These are phyloP conservation scores for Helarctos malayanus DNA, from an alignment of 2,797 vertebrate species.

Conservation along the genomic window DNA sequence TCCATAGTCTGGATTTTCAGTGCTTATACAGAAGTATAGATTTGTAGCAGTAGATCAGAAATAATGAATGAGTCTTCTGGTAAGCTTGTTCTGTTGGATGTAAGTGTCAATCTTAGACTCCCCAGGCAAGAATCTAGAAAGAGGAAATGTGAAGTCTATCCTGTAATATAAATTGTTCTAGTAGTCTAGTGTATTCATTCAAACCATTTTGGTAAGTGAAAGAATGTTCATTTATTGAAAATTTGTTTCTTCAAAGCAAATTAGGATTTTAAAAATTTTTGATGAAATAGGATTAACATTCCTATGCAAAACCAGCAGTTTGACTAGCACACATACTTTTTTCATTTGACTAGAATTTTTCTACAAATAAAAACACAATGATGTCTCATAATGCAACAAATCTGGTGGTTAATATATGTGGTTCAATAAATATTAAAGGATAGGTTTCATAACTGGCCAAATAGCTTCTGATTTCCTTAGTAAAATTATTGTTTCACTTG, in stretches of 20 bases:
- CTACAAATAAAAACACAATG: background rate
- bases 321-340: background rate
- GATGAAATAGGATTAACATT: background rate
- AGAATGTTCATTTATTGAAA: background rate
- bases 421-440: background rate
- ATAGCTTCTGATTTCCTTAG: background rate
- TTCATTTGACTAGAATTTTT: background rate
- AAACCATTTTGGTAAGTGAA: background rate
- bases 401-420: background rate
- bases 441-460: background rate
- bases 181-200: background rate
- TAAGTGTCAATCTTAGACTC: background rate
- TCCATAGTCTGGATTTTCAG: background rate
- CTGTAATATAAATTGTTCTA: background rate
- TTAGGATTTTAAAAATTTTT: background rate
- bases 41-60: conserved; percentile 33
- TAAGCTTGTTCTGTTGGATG: background rate
- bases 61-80: background rate
- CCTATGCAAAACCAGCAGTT: background rate
- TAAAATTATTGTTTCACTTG: background rate
- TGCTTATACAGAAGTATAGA: background rate
- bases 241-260: background rate
- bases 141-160: background rate
- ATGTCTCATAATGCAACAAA: background rate
- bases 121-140: background rate